phyloP scores from a whole-genome alignment of 1,140 invertebrate genomes.

The Drosophila yakuba region DNA sequence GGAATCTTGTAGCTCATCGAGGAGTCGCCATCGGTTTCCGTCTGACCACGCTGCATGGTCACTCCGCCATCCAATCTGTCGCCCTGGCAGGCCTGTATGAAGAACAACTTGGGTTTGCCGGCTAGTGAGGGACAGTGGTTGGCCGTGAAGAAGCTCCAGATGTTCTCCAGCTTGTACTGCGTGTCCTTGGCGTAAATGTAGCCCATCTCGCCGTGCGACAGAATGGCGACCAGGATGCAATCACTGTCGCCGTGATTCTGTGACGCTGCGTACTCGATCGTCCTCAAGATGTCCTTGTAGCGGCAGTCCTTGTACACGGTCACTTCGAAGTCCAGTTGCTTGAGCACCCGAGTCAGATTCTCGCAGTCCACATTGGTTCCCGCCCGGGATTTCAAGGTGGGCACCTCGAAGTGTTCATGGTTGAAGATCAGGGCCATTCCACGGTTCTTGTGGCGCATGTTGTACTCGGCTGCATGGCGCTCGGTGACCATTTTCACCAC shows the following conservation, averaged over 20 bases:
- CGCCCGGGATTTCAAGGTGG: constrained; percentile 87
- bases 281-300: constrained; percentile 88
- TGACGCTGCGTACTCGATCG: constrained; percentile 88
- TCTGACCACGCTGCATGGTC: constrained; percentile 85
- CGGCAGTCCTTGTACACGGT: constrained; percentile 87
- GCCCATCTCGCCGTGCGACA: constrained; percentile 96
- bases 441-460: constrained; percentile 93
- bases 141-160: constrained; percentile 95
- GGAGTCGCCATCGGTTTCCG: constrained; percentile 90
- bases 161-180: constrained; percentile 91
- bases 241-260: constrained; percentile 92
- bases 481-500: constrained; percentile 88
- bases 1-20: constrained; percentile 92
- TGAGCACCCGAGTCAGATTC: constrained; percentile 88
- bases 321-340: constrained; percentile 91
- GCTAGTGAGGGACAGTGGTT: constrained; percentile 93
- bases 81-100: constrained; percentile 96
- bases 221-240: constrained; percentile 91
- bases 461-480: constrained; percentile 91
- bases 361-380: constrained; percentile 92
- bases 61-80: constrained; percentile 92
- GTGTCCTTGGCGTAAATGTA: constrained; percentile 94
- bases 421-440: constrained; percentile 96
- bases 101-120: constrained; percentile 97
- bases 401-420: constrained; percentile 91